Conservation (phyloP, 2,888 invertebrate species). For the Acrobasis suavella region DNA sequence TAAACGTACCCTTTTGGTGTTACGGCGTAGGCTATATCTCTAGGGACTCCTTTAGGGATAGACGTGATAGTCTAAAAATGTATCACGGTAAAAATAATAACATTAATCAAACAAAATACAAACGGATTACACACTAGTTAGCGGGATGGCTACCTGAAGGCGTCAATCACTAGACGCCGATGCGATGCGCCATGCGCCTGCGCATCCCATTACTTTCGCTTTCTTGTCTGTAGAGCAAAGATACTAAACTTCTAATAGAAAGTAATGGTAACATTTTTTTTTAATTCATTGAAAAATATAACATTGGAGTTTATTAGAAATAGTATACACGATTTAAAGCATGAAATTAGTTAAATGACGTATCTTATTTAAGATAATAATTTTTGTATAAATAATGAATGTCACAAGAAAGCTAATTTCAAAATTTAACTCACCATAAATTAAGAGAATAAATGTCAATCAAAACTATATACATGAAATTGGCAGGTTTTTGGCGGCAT, state of each 20-base stretch:
- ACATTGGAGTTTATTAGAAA: too few species aligned
- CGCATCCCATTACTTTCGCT: slow-evolving; percentile 71
- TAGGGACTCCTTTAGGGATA: too few species aligned
- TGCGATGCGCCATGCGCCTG: slow-evolving; percentile 47
- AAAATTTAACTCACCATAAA: too few species aligned
- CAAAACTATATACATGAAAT: too few species aligned
- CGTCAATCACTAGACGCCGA: slow-evolving; percentile 55
- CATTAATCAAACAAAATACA: background rate
- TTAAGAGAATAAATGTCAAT: too few species aligned
- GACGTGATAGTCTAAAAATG: background rate
- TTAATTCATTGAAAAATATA: background rate
- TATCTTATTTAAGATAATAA: too few species aligned
- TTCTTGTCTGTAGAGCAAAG: slow-evolving; percentile 33
- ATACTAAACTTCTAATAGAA: slow-evolving; percentile 25
- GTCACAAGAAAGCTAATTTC: too few species aligned
- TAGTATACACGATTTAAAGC: too few species aligned
- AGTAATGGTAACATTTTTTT: background rate
- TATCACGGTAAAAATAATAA: background rate
- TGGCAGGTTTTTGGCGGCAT: too few species aligned
- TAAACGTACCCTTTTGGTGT: background rate
- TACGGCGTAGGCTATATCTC: too few species aligned
- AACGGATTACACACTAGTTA: slow-evolving; percentile 2
- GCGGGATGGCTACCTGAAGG: slow-evolving; percentile 24
- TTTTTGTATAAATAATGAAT: too few species aligned
- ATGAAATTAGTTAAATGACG: too few species aligned